phyloP scores from a whole-genome alignment of 2,797 vertebrate genomes.

The Loriculus beryllinus region DNA sequence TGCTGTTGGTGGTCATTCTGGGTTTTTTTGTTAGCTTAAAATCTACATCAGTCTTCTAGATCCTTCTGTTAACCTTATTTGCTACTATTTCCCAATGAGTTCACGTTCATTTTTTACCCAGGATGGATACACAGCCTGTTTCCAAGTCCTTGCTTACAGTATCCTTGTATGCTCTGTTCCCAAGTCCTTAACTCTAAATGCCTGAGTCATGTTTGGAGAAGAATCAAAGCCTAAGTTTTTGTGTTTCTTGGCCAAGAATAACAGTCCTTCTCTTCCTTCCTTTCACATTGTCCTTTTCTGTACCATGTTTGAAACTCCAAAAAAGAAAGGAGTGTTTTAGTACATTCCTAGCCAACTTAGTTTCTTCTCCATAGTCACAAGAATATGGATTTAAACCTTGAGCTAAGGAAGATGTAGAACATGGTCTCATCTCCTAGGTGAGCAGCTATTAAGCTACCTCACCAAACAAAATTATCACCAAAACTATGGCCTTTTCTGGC shows the following conservation, averaged over 20 bases:
- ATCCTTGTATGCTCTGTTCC: background rate
- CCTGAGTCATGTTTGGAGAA: background rate
- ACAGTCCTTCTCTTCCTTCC: background rate
- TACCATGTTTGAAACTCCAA: background rate
- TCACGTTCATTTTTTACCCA: background rate
- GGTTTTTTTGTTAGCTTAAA: background rate
- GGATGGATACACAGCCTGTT: background rate
- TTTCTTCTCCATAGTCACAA: background rate
- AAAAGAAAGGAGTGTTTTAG: background rate
- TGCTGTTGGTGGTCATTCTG: background rate
- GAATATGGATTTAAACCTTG: background rate
- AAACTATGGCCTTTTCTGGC: background rate
- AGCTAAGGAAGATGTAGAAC: background rate
- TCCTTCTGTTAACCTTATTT: background rate
- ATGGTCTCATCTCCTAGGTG: background rate
- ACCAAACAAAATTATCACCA: background rate
- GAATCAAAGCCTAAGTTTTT: constrained; percentile 32
- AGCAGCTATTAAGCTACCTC: background rate
- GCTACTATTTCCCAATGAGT: background rate
- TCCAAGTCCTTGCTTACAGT: background rate
- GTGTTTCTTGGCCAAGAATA: background rate
- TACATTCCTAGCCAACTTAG: background rate
- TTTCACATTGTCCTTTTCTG: background rate
- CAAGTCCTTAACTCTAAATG: background rate
- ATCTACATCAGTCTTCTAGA: background rate